Evolutionary conservation across 2,113 vertebrate genomes (phyloP), one percentile per base, ranked within the genome.

Genomic region (Erythrolamprus reginae): DNA sequence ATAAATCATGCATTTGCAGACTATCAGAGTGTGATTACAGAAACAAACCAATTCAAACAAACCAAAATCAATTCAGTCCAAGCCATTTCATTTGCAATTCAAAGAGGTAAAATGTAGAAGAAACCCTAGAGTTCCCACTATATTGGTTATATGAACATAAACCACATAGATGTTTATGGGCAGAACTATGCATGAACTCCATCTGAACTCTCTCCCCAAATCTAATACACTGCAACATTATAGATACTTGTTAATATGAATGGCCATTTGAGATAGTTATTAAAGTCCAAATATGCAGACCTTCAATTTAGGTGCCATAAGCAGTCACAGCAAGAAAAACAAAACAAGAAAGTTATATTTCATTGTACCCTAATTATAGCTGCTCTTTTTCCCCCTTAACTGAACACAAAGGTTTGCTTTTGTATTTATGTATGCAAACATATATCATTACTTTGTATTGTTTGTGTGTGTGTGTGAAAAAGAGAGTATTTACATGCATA

Each of bases 31-130:
- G 90, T 2, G 51, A 10, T 90, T 9, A 91, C 92, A 91, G 89
- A 89, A 95, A 84, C 21, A 89, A 95, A 56, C 55, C 55, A 56
- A 56, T 56, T 56, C 55, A 56, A 56, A 56, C 55, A 9, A 56
- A 85, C 17, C 0, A 19, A 58, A 45, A 95, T 89, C 61, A 95
- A 93, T 94, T 24, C 23, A 91, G 92, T 90, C 88, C 9, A 89
- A 93, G 89, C 10, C 77, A 55, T 92, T 92, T 45, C 85, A 82
- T 91, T 89, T 92, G 89, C 95, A 91, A 94, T 93, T 91, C 93
- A 88, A 93, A 45, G 23, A 89, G 48, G 90, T 90, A 5, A 82
- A 94, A 94, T 91, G 86, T 19, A 28, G 70, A 61, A 50, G 42
- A 91, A 94, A 88, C 28, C 86, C 51, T 91, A 88, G 89, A 94